phyloP scores from a whole-genome alignment of 1,140 invertebrate species.

The Drosophila elegans region DNA sequence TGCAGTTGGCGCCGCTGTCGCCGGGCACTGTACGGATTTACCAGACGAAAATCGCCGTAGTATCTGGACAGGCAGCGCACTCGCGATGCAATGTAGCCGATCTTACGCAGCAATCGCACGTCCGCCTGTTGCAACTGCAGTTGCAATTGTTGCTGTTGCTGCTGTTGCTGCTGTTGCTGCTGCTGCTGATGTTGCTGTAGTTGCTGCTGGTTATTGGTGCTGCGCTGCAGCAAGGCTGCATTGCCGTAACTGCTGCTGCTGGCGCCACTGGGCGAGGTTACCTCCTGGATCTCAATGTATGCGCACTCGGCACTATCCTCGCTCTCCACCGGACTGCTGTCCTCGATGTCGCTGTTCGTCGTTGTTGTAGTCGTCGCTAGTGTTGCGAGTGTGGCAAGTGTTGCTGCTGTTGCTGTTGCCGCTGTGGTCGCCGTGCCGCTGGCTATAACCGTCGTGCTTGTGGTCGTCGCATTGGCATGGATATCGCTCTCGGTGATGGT shows the following conservation, averaged over 20 bases:
- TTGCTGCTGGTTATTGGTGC: conserved; percentile 13
- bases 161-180: conserved; percentile 34
- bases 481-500: conserved; percentile 62
- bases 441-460: conserved; percentile 47
- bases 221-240: conserved; percentile 46
- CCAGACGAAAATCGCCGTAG: conserved; percentile 73
- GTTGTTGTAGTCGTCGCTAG: neutral
- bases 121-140: conserved; percentile 54
- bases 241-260: conserved; percentile 44
- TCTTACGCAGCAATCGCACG: conserved; percentile 75
- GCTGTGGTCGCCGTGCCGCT: conserved; percentile 42
- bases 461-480: conserved; percentile 57
- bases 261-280: conserved; percentile 8
- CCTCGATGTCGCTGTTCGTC: conserved; percentile 32
- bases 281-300: conserved; percentile 46
- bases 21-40: conserved; percentile 77
- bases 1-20: conserved; percentile 76
- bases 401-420: conserved; percentile 10
- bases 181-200: conserved; percentile 22
- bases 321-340: conserved; percentile 36
- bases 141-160: conserved; percentile 9
- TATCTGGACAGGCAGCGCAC: conserved; percentile 75
- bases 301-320: conserved; percentile 43
- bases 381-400: conserved; percentile 5
- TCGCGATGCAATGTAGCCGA: conserved; percentile 80